Evolutionary conservation across 2,888 invertebrate species (phyloP), one percentile per base, ranked within the genome.

Genomic region (Athalia rosae): DNA sequence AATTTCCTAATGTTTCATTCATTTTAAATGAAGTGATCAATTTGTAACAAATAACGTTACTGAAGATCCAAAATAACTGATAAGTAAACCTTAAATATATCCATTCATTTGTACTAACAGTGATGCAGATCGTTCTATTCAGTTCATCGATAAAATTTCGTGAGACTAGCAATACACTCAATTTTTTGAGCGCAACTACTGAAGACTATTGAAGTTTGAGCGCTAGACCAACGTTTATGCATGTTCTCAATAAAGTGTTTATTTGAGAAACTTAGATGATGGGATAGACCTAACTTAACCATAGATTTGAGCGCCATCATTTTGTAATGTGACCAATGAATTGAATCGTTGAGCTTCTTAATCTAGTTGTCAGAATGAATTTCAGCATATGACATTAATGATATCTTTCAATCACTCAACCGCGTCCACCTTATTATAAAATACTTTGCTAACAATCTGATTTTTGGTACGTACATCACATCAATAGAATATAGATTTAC

Each of bases 1-100:
- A 71, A 71, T 71, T 71, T 71, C 71, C 71, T 71, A 71, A 58
- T 13, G 56, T 45, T 58, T 71, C 45, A 71, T 56, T 58, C 58
- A 71, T 58, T 13, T 58, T 13, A 47, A 71, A 58, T 50, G 48
- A 53, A 67, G 9, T 50, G 13, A 67, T 66, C 28, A 28, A 41
- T 28, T 13, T n/a, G 28, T 53, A 53, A 43, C 50, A 41, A 45
- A 45, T 58, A 15, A 47, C n/a, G 43, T 45, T 56, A 66, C 9
- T 58, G 11, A 43, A 58, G 8, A 71, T 45, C 15, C 45, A 15
- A 71, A 71, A 43, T 58, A 53, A 4, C 45, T 66, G 45, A 62
- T 6, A 5, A 58, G 3, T 43, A 47, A 28, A 48, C 11, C 9
- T 48, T 9, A 3, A 48, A 41, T 41, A 48, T 53, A 50, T n/a